A percentile compares a stretch with the other conserved stretches of the same genome.
Conservation (phyloP, 2,888 invertebrate species). For the Ectropis crepuscularia region DNA sequence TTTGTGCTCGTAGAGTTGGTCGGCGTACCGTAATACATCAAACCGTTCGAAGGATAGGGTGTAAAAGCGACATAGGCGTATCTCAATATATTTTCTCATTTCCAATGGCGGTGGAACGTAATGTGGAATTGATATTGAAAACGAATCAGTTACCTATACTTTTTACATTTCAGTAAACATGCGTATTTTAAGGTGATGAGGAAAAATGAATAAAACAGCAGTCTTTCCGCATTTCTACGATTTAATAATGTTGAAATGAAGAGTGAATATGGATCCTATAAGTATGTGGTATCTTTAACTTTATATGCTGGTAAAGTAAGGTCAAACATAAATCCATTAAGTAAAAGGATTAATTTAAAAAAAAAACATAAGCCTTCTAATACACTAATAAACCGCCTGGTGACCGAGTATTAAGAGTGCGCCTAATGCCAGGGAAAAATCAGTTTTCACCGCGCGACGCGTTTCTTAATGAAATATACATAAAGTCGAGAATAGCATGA, state of each 20-base stretch:
- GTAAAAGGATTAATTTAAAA: too few relatives aligned
- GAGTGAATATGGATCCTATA: too few relatives aligned
- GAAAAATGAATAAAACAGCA: neutral
- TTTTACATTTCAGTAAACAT: constrained; percentile 3
- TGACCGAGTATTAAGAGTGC: too few relatives aligned
- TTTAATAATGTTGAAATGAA: neutral
- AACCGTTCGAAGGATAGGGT: constrained; percentile 19
- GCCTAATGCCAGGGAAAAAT: too few relatives aligned
- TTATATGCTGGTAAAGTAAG: too few relatives aligned
- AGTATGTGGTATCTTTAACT: too few relatives aligned
- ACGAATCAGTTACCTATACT: constrained; percentile 14
- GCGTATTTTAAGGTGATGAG: neutral
- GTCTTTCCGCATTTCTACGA: neutral
- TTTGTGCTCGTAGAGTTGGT: constrained; percentile 29
- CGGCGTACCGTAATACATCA: constrained; percentile 32
- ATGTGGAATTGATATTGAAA: constrained; percentile 23
- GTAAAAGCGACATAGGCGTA: constrained; percentile 24
- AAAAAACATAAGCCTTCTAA: too few relatives aligned
- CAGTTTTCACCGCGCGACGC: too few relatives aligned
- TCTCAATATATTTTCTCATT: constrained; percentile 37
- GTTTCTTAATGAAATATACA: too few relatives aligned
- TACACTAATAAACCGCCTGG: too few relatives aligned
- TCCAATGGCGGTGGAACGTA: constrained; percentile 18
- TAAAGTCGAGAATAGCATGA: too few relatives aligned
- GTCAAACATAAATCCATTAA: too few relatives aligned